These are phyloP conservation scores for Poecilia latipinna DNA, from an alignment of 2,113 vertebrate genomes.

Conservation along the genomic window DNA sequence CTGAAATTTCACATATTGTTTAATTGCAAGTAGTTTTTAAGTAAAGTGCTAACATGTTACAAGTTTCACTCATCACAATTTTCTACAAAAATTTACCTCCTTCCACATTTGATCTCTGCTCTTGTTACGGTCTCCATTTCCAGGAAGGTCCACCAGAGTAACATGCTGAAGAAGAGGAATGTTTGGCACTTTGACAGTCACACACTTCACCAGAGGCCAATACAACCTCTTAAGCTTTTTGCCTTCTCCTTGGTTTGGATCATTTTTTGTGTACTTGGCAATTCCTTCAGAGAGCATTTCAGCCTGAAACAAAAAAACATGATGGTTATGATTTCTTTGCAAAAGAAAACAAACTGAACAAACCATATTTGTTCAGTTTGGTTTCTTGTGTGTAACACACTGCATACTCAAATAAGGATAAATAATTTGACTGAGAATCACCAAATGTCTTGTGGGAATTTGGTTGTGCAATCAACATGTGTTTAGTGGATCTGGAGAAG, in stretches of 20 bases:
- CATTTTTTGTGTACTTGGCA: constrained; percentile 29
- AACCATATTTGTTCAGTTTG: too few species aligned
- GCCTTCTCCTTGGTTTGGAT: too few species aligned
- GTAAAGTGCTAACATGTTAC: not conserved
- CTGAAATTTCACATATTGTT: constrained; percentile 10
- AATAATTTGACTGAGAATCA: too few species aligned
- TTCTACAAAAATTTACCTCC: constrained; percentile 19
- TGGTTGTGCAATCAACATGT: too few species aligned
- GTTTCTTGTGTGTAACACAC: too few species aligned
- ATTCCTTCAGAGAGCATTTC: constrained; percentile 26
- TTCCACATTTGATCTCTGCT: constrained; percentile 63
- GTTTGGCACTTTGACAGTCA: constrained; percentile 55
- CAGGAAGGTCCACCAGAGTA: constrained; percentile 68
- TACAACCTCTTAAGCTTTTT: constrained; percentile 2
- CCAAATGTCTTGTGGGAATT: too few species aligned
- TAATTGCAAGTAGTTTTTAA: not conserved
- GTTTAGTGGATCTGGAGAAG: too few species aligned
- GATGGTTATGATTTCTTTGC: too few species aligned
- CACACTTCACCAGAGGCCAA: constrained; percentile 67
- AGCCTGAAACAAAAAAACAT: constrained; percentile 33
- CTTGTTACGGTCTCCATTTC: constrained; percentile 63
- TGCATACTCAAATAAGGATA: too few species aligned
- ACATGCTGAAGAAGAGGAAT: constrained; percentile 48
- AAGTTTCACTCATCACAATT: too few species aligned
- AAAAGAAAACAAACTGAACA: too few species aligned